phyloP scores from a whole-genome alignment of 1,140 invertebrate species.

The Scaptomyza pallida region DNA sequence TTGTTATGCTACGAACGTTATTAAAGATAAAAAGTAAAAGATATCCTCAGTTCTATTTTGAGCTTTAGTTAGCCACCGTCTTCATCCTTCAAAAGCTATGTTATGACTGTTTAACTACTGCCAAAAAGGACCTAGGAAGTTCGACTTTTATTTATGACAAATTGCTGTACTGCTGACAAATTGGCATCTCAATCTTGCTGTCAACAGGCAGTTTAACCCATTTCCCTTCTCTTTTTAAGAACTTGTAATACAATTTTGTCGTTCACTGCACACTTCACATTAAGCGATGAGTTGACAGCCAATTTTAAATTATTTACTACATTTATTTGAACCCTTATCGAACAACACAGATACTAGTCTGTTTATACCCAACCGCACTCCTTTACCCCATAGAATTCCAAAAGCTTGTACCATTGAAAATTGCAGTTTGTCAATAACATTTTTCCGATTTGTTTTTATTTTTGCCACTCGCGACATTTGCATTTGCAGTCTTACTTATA shows the following conservation, averaged over 20 bases:
- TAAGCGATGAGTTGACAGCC: constrained; percentile 58
- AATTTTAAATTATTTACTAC: constrained; percentile 71
- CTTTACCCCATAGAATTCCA: neutral
- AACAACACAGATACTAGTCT: neutral
- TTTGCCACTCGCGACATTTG: constrained; percentile 5
- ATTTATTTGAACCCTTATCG: constrained; percentile 39
- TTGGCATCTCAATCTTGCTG: constrained; percentile 64
- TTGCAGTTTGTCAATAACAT: constrained; percentile 65
- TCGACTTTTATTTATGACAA: constrained; percentile 42
- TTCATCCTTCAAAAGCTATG: neutral
- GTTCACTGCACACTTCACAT: constrained; percentile 27
- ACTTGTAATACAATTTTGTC: constrained; percentile 22
- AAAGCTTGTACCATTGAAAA: neutral
- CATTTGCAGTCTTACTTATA: neutral
- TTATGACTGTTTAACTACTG: neutral
- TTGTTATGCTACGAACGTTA: neutral
- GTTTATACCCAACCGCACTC: neutral
- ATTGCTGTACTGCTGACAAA: constrained; percentile 49
- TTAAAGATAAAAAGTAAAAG: neutral
- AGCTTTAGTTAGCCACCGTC: no score
- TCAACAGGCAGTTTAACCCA: constrained; percentile 40
- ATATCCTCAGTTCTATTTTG: neutral
- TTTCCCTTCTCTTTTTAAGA: neutral
- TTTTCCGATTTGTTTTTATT: constrained; percentile 30
- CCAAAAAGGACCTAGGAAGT: neutral